A percentile compares a stretch with the other conserved stretches of the same genome.
Conservation (phyloP, 1,140 invertebrate species). For the Caenorhabditis latens region DNA sequence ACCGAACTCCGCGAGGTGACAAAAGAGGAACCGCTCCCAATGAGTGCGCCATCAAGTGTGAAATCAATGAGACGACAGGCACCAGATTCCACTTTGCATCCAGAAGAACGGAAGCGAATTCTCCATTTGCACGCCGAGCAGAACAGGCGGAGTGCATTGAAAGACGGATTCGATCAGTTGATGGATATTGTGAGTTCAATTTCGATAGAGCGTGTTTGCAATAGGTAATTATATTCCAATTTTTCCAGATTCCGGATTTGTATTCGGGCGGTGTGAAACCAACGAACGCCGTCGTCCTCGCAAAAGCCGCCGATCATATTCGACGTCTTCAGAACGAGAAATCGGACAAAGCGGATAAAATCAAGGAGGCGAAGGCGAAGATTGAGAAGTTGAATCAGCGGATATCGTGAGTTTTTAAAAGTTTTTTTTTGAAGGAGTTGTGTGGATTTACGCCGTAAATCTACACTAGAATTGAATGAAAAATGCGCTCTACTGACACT, state of each 20-base stretch:
- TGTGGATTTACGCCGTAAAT: too few species aligned
- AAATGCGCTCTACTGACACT: too few species aligned
- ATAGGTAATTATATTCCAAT: background rate
- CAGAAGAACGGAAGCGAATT: constrained; percentile 78
- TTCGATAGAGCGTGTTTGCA: background rate
- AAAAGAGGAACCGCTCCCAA: constrained; percentile 43
- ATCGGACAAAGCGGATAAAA: constrained; percentile 41
- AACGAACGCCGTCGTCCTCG: constrained; percentile 67
- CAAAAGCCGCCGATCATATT: constrained; percentile 66
- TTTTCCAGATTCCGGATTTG: constrained; percentile 62
- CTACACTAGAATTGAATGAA: too few species aligned
- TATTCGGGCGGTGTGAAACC: constrained; percentile 67
- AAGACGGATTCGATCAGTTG: constrained; percentile 69
- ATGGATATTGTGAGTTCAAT: constrained; percentile 66
- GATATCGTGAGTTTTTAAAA: constrained; percentile 54
- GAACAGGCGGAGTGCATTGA: constrained; percentile 89
- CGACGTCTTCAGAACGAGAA: constrained; percentile 49
- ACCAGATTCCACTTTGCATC: constrained; percentile 76
- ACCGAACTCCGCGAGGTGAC: background rate
- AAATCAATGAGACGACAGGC: constrained; percentile 55
- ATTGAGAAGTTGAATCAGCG: constrained; percentile 61
- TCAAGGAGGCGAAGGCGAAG: constrained; percentile 57
- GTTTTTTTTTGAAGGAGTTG: too few species aligned
- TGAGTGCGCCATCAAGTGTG: constrained; percentile 62
- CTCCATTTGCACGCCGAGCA: constrained; percentile 96